Conservation (phyloP, 2,888 invertebrate species). For the Coleophora flavipennella region DNA sequence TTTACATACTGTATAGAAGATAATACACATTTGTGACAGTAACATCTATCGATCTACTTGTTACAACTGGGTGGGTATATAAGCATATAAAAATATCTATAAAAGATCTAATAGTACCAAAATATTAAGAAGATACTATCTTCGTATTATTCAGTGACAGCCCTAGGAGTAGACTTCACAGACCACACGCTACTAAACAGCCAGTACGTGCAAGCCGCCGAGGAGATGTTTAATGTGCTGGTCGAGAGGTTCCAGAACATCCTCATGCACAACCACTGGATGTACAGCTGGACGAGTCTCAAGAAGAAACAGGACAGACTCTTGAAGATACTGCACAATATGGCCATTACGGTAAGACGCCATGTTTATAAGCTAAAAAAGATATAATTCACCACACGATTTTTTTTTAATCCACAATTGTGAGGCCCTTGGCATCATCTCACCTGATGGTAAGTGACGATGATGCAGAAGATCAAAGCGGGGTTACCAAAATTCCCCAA, state of each 20-base stretch:
- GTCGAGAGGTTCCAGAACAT: slow-evolving; percentile 47
- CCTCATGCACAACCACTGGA: slow-evolving; percentile 36
- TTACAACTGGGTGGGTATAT: too few species aligned
- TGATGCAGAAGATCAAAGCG: too few species aligned
- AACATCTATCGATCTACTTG: too few species aligned
- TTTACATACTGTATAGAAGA: too few species aligned
- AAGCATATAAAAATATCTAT: too few species aligned
- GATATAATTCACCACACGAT: neutral
- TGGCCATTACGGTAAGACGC: slow-evolving; percentile 39
- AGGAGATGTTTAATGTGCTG: slow-evolving; percentile 37
- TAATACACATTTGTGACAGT: too few species aligned
- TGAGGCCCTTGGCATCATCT: too few species aligned
- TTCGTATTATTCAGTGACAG: slow-evolving; percentile 35
- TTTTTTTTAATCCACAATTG: too few species aligned
- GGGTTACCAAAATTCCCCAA: too few species aligned
- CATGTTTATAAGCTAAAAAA: neutral
- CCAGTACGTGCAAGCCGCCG: slow-evolving; percentile 42
- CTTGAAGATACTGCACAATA: slow-evolving; percentile 41
- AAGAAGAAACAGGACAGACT: slow-evolving; percentile 41
- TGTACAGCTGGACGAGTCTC: slow-evolving; percentile 35
- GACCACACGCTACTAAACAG: slow-evolving; percentile 38
- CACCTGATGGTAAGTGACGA: too few species aligned
- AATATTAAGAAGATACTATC: neutral
- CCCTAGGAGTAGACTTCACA: slow-evolving; percentile 44
- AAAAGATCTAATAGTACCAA: too few species aligned